Conservation (phyloP, 1,140 invertebrate genomes). For the Pseudomyrmex concolor region DNA sequence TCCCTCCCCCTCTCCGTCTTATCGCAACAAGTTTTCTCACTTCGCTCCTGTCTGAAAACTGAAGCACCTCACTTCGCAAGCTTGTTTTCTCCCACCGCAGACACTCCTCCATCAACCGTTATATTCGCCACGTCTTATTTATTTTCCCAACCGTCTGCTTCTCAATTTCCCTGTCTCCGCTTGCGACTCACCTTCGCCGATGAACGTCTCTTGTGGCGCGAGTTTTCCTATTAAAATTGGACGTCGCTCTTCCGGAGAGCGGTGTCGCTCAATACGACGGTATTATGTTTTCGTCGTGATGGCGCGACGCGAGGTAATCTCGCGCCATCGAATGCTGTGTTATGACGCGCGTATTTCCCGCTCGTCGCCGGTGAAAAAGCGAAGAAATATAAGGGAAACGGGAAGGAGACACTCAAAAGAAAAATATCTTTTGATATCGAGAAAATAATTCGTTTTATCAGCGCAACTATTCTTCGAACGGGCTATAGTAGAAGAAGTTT, state of each 20-base stretch:
- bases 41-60: not conserved
- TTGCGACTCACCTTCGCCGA: not conserved
- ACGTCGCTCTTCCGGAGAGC: constrained; percentile 13
- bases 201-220: constrained; percentile 16
- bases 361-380: not conserved
- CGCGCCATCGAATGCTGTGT: constrained; percentile 31
- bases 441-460: constrained; percentile 41
- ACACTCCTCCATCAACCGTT: constrained; percentile 22
- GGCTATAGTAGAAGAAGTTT: constrained; percentile 12
- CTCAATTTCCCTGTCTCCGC: constrained; percentile 33
- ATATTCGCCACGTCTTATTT: constrained; percentile 24
- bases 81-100: constrained; percentile 9
- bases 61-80: constrained; percentile 5
- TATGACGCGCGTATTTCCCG: constrained; percentile 4
- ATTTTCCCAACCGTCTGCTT: constrained; percentile 18
- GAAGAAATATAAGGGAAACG: not conserved
- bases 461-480: not conserved
- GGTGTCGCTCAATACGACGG: not conserved
- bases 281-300: constrained; percentile 28
- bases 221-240: constrained; percentile 51
- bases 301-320: constrained; percentile 30
- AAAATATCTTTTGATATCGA: constrained; percentile 26
- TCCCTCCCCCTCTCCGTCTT: not conserved
- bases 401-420: not conserved
- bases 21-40: constrained; percentile 3